These are phyloP conservation scores for Limenitis camilla DNA, from an alignment of 2,888 invertebrate species.

Conservation along the genomic window DNA sequence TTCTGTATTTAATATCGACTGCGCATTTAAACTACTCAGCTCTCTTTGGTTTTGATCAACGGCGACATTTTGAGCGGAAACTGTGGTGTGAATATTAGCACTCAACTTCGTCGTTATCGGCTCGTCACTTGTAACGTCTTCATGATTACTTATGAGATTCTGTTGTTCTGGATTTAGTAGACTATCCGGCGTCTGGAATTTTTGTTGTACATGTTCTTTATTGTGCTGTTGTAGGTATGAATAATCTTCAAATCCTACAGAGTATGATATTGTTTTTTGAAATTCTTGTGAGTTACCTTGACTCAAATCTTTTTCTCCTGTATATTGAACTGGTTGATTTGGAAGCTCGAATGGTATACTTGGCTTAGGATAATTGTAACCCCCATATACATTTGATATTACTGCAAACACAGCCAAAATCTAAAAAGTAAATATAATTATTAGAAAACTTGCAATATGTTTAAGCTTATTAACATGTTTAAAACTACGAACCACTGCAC, in stretches of 20 bases:
- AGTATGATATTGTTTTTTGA: constrained; percentile 28
- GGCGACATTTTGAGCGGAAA: background rate
- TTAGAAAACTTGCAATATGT: background rate
- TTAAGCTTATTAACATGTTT: background rate
- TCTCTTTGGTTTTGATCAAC: background rate
- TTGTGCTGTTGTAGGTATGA: constrained; percentile 32
- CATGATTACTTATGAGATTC: constrained; percentile 2
- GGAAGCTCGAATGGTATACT: constrained; percentile 19
- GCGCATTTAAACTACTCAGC: background rate
- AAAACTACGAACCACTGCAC: constrained; percentile 38
- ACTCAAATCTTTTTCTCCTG: background rate
- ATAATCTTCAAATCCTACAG: constrained; percentile 32
- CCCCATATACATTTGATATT: constrained; percentile 9
- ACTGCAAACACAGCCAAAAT: constrained; percentile 8
- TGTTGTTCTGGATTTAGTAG: background rate
- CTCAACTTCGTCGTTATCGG: constrained; percentile 3
- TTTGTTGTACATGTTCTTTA: background rate
- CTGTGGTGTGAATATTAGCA: constrained; percentile 2
- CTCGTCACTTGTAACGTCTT: constrained; percentile 3
- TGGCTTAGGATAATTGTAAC: constrained; percentile 24
- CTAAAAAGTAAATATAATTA: constrained; percentile 15
- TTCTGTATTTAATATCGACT: background rate
- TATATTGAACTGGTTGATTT: background rate
- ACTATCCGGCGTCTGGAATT: background rate
- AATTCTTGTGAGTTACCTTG: background rate